Evolutionary conservation across 2,888 invertebrate species (phyloP).

Genomic region (Brachypterus glaber): DNA sequence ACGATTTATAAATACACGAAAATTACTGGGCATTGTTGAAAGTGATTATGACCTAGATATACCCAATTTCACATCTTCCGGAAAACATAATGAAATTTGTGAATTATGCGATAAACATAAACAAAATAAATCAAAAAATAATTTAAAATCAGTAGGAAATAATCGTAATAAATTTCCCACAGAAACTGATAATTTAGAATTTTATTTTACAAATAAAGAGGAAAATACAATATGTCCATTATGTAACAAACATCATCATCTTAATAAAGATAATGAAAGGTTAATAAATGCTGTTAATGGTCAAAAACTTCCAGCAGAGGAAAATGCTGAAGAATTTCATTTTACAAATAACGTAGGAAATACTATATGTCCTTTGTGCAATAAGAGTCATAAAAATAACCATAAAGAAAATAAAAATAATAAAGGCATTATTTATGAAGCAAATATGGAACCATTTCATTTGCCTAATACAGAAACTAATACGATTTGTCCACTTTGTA

Average conservation of each 20-base stretch:
- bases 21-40: too few species aligned
- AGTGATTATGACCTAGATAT: too few species aligned
- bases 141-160: too few species aligned
- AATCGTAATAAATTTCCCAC: too few species aligned
- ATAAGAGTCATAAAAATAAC: neutral
- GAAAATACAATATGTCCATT: neutral
- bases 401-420: neutral
- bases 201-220: neutral
- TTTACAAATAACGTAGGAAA: neutral
- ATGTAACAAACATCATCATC: neutral
- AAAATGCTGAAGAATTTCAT: neutral
- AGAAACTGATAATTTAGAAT: too few species aligned
- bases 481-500: neutral
- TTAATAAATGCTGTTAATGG: neutral
- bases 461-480: neutral
- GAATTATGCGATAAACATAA: too few species aligned
- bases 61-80: too few species aligned
- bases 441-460: too few species aligned
- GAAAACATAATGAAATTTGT: too few species aligned
- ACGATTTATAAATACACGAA: too few species aligned
- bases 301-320: neutral
- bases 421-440: too few species aligned
- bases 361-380: slow-evolving; percentile 1
- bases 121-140: too few species aligned
- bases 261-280: neutral